Evolutionary conservation across 2,888 invertebrate species (phyloP).

Genomic region (Cetonia aurata): DNA sequence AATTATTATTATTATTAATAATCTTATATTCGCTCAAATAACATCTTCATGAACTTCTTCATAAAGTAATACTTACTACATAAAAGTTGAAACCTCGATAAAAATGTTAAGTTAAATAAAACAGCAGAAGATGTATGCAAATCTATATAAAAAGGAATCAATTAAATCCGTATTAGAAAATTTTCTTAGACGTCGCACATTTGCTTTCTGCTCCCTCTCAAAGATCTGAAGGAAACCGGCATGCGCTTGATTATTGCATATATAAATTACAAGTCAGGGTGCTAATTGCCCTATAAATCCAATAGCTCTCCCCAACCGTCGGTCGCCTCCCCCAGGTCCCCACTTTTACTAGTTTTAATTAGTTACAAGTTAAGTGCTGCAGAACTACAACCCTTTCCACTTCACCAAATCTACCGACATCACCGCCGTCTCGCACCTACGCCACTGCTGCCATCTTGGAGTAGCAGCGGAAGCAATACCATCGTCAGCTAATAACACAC

Average conservation of each 20-base stretch:
- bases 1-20: no score
- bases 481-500: constrained; percentile 45
- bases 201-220: background rate
- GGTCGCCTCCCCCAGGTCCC: constrained; percentile 46
- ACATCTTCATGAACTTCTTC: no score
- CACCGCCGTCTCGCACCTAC: constrained; percentile 23
- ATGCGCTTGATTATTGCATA: constrained; percentile 56
- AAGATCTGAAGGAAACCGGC: constrained; percentile 25
- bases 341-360: constrained; percentile 59
- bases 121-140: no score
- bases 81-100: no score
- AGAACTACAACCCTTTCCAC: constrained; percentile 44
- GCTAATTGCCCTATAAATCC: constrained; percentile 61
- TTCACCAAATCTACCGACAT: constrained; percentile 25
- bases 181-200: no score
- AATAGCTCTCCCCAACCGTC: constrained; percentile 52
- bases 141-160: no score
- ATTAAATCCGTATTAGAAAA: no score
- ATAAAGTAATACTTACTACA: no score
- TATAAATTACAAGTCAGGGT: constrained; percentile 60
- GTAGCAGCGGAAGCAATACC: constrained; percentile 33
- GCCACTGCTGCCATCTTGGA: constrained; percentile 36
- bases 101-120: no score
- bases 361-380: constrained; percentile 55
- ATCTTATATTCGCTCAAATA: no score